Percentiles rank a stretch among this genome's conserved stretches.
phyloP scores from a whole-genome alignment of 2,888 invertebrate species.

The Phyllotreta striolata region DNA sequence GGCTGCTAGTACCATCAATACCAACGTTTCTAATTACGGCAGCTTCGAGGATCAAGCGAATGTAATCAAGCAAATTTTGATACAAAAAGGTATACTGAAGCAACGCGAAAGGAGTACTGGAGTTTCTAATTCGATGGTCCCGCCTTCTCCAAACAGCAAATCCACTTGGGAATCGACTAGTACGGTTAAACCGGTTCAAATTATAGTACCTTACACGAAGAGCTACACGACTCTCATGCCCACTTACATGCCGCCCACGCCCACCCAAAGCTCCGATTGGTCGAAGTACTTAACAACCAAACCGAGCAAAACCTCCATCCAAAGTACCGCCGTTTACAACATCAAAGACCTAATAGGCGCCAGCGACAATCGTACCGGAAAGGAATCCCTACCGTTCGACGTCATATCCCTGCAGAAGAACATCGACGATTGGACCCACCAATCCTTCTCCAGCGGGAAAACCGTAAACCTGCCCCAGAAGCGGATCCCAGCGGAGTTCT shows the following conservation, averaged over 20 bases:
- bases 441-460: slow-evolving; percentile 70
- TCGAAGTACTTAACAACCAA: slow-evolving; percentile 60
- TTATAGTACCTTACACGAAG: slow-evolving; percentile 81
- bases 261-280: slow-evolving; percentile 54
- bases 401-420: slow-evolving; percentile 79
- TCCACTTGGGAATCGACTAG: slow-evolving; percentile 50
- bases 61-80: slow-evolving; percentile 58
- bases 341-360: slow-evolving; percentile 63
- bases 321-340: slow-evolving; percentile 60
- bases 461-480: slow-evolving; percentile 68
- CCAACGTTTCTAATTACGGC: slow-evolving; percentile 43
- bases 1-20: slow-evolving; percentile 58
- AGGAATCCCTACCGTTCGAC: slow-evolving; percentile 70
- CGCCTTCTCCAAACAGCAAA: slow-evolving; percentile 41
- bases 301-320: slow-evolving; percentile 57
- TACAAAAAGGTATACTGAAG: slow-evolving; percentile 39
- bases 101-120: slow-evolving; percentile 24
- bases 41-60: slow-evolving; percentile 47
- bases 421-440: slow-evolving; percentile 86
- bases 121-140: slow-evolving; percentile 48
- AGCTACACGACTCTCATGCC: slow-evolving; percentile 55
- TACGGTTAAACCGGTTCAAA: slow-evolving; percentile 74
- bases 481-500: slow-evolving; percentile 79
- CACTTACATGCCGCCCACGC: slow-evolving; percentile 54
- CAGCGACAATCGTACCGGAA: slow-evolving; percentile 43